A percentile compares a stretch with the other conserved stretches of the same genome.
Conservation (phyloP, 2,113 vertebrate genomes). For the Otus sunia region DNA sequence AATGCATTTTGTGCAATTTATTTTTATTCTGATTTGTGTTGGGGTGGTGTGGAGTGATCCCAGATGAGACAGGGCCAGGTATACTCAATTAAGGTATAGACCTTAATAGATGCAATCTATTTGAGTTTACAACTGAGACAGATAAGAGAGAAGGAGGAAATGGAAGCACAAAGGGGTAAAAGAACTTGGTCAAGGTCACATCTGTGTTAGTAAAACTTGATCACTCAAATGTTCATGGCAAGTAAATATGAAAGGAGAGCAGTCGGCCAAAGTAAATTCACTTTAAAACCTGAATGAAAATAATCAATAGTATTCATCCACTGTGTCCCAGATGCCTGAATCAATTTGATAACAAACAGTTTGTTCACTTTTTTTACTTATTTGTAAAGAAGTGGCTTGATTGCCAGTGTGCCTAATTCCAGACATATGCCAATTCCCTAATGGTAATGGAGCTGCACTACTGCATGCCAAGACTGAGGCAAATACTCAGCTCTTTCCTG, state of each 20-base stretch:
- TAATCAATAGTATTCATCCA: conserved; percentile 46
- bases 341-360: conserved; percentile 60
- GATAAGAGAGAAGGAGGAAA: conserved; percentile 13
- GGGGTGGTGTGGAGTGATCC: not conserved
- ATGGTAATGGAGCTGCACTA: conserved; percentile 25
- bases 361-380: conserved; percentile 40
- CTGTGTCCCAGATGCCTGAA: conserved; percentile 50
- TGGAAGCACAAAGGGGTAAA: not conserved
- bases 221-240: not conserved
- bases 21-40: not conserved
- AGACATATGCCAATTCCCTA: conserved; percentile 55
- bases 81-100: not conserved
- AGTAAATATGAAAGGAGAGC: conserved; percentile 52
- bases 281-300: conserved; percentile 56
- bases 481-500: conserved; percentile 21
- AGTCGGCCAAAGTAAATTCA: conserved; percentile 48
- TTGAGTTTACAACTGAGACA: not conserved
- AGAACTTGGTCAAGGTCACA: conserved; percentile 41
- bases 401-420: conserved; percentile 56
- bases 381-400: conserved; percentile 55
- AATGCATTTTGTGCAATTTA: not conserved
- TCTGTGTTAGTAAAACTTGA: conserved; percentile 57
- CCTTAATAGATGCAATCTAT: not conserved
- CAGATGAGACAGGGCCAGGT: not conserved
- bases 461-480: conserved; percentile 32